Conservation (phyloP, 2,797 vertebrate genomes). For the Borostomias antarcticus region DNA sequence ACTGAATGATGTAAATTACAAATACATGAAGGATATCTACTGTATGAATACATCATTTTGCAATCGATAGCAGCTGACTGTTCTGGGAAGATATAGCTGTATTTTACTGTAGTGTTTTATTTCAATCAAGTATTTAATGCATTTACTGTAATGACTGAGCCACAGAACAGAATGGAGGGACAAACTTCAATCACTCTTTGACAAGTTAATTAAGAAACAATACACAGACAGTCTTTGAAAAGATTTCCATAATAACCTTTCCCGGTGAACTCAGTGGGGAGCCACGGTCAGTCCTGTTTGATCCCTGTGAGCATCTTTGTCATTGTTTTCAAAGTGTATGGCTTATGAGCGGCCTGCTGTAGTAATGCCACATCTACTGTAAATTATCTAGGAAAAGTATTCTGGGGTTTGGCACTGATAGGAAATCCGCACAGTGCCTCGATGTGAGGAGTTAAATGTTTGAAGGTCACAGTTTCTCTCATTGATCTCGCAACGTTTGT, state of each 20-base stretch:
- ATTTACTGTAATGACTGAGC: slow-evolving; percentile 53
- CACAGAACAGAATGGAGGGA: slow-evolving; percentile 48
- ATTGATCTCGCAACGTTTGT: slow-evolving; percentile 99
- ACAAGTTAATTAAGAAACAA: slow-evolving; percentile 63
- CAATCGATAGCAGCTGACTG: too few species aligned
- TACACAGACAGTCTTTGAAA: slow-evolving; percentile 59
- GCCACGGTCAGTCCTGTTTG: slow-evolving; percentile 63
- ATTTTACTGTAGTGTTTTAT: slow-evolving; percentile 54
- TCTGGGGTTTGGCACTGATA: slow-evolving; percentile 76
- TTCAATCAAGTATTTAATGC: slow-evolving; percentile 59
- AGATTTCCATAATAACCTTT: slow-evolving; percentile 66
- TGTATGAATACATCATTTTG: too few species aligned
- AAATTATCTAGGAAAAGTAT: slow-evolving; percentile 76
- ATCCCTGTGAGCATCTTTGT: slow-evolving; percentile 59
- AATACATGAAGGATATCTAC: too few species aligned
- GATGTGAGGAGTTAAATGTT: slow-evolving; percentile 85
- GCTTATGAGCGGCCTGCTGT: slow-evolving; percentile 64
- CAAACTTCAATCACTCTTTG: slow-evolving; percentile 65
- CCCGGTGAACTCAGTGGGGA: slow-evolving; percentile 67
- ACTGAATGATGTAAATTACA: neutral
- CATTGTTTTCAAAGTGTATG: slow-evolving; percentile 65
- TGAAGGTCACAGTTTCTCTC: slow-evolving; percentile 99
- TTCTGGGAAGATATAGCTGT: slow-evolving; percentile 57
- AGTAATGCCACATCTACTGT: slow-evolving; percentile 66
- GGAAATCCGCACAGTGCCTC: slow-evolving; percentile 75